Percentiles rank a stretch among this genome's conserved stretches.
phyloP scores from a whole-genome alignment of 2,797 vertebrate genomes.

The Coracias cyanogaster region DNA sequence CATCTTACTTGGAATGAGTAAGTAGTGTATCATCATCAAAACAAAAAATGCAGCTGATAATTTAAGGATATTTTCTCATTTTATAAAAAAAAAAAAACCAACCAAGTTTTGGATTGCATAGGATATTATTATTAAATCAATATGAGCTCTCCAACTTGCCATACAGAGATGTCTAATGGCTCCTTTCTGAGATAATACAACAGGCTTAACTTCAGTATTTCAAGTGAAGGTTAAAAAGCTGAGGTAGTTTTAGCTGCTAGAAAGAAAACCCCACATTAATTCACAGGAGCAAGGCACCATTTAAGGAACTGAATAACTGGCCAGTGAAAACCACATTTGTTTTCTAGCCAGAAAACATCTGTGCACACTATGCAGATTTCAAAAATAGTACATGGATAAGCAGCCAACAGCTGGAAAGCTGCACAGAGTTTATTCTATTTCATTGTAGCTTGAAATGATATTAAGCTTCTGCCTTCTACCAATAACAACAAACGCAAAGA shows the following conservation, averaged over 20 bases:
- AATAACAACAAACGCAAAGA: neutral
- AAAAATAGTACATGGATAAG: neutral
- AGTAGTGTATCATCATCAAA: neutral
- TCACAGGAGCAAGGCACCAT: neutral
- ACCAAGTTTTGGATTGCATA: neutral
- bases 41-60: neutral
- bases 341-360: neutral
- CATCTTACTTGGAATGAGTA: neutral
- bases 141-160: neutral
- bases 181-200: neutral
- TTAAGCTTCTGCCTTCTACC: neutral
- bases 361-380: neutral
- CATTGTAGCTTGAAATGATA: neutral
- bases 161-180: accelerated
- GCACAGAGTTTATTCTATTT: neutral
- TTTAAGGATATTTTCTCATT: neutral
- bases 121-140: neutral
- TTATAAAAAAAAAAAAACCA: neutral
- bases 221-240: neutral
- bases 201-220: neutral
- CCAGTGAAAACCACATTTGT: neutral
- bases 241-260: neutral
- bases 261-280: neutral
- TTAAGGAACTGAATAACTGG: neutral
- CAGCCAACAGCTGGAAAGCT: neutral